phyloP scores from a whole-genome alignment of 1,140 invertebrate genomes.

The Xylocopa sonorina region DNA sequence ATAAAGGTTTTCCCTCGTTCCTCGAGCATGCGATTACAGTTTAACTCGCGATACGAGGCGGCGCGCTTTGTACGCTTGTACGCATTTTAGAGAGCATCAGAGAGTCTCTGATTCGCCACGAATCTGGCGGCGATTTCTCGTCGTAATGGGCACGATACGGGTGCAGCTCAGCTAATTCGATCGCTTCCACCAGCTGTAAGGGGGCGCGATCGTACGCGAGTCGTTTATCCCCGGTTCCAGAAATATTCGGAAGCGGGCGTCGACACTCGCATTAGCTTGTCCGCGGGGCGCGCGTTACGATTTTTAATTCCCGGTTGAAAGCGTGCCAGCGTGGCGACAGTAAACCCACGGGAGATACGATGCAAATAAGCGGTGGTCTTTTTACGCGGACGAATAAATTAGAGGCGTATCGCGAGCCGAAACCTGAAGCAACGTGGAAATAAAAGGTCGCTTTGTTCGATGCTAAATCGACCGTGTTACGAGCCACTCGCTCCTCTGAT shows the following conservation, averaged over 20 bases:
- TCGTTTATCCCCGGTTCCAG: constrained; percentile 39
- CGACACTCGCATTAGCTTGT: constrained; percentile 22
- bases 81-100: no score
- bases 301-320: constrained; percentile 13
- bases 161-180: no score
- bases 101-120: no score
- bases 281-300: neutral
- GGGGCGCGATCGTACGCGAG: neutral
- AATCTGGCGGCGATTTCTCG: no score
- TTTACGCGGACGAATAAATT: neutral
- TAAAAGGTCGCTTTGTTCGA: neutral
- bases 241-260: constrained; percentile 40
- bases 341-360: neutral
- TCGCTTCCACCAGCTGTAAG: no score
- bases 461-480: neutral
- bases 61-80: no score
- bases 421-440: neutral
- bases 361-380: neutral
- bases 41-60: no score
- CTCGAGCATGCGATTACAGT: no score
- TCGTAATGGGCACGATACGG: no score
- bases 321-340: constrained; percentile 10
- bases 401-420: neutral
- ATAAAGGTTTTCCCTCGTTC: no score
- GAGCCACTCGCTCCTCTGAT: neutral